phyloP scores from a whole-genome alignment of 2,888 invertebrate species.

The Nephrotoma flavescens region DNA sequence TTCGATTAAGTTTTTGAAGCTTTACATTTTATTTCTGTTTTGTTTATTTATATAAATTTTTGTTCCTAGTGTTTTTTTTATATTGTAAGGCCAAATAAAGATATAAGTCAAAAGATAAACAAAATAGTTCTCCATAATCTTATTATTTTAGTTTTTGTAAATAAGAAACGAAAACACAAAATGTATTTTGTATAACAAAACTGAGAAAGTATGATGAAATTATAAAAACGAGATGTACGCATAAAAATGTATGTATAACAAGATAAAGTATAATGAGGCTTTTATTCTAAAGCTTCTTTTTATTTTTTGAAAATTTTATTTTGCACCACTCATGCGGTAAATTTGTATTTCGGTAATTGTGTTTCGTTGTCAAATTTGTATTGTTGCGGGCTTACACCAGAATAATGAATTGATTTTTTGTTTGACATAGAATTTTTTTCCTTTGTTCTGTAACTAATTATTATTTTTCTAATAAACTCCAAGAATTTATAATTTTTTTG shows the following conservation, averaged over 20 bases:
- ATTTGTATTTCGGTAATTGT: not conserved
- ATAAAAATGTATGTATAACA: not conserved
- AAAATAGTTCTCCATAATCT: not conserved
- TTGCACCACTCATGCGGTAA: not conserved
- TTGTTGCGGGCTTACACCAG: too few species aligned
- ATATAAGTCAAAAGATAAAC: not conserved
- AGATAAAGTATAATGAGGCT: not conserved
- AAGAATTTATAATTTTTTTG: too few species aligned
- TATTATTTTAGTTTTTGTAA: not conserved
- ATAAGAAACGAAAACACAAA: not conserved
- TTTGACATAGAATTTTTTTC: too few species aligned
- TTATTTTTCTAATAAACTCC: too few species aligned
- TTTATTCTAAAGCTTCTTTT: not conserved
- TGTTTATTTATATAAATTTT: not conserved
- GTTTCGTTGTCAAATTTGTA: too few species aligned
- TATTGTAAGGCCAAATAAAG: not conserved
- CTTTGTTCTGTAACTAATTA: too few species aligned
- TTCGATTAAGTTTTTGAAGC: not conserved
- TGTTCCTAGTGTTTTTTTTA: not conserved
- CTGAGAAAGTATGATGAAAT: too few species aligned
- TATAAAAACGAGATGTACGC: too few species aligned
- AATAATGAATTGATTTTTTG: too few species aligned
- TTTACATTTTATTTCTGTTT: not conserved
- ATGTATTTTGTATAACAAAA: not conserved
- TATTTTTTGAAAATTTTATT: not conserved